phyloP scores from a whole-genome alignment of 2,888 invertebrate species.

The Cenopis cana region DNA sequence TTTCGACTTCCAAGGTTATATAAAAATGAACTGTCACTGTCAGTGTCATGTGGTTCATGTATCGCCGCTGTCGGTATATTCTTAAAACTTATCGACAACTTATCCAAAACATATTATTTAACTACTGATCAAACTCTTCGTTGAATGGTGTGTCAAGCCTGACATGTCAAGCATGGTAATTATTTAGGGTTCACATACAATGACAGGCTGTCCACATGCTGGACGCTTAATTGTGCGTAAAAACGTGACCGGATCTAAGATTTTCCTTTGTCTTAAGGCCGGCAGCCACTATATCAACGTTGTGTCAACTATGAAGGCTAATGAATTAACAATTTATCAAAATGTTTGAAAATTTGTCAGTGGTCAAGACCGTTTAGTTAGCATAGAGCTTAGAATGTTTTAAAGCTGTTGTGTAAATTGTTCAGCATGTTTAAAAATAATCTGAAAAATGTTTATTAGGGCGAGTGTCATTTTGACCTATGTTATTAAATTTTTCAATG shows the following conservation, averaged over 20 bases:
- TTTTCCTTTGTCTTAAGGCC: constrained; percentile 35
- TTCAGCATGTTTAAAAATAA: too few species aligned
- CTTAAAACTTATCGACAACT: neutral
- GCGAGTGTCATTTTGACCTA: too few species aligned
- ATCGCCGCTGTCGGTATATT: too few species aligned
- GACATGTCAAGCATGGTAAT: neutral
- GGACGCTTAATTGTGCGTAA: constrained; percentile 31
- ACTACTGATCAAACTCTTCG: neutral
- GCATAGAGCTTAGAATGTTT: constrained; percentile 16
- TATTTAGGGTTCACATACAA: neutral
- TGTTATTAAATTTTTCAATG: too few species aligned
- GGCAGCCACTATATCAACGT: constrained; percentile 24
- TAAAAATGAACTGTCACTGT: too few species aligned
- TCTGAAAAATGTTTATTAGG: too few species aligned
- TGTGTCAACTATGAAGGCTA: constrained; percentile 39
- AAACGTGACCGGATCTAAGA: constrained; percentile 39
- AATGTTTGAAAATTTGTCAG: constrained; percentile 33
- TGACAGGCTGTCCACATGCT: constrained; percentile 20
- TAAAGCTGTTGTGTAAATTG: neutral
- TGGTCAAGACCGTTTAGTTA: neutral
- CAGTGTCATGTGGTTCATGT: too few species aligned
- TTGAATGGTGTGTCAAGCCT: neutral
- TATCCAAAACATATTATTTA: neutral
- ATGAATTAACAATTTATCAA: constrained; percentile 40
- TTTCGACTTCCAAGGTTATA: too few species aligned